These are phyloP conservation scores for Trachythela sp. DNA, from an alignment of 64 coral and sea anemone species.

Conservation along the genomic window DNA sequence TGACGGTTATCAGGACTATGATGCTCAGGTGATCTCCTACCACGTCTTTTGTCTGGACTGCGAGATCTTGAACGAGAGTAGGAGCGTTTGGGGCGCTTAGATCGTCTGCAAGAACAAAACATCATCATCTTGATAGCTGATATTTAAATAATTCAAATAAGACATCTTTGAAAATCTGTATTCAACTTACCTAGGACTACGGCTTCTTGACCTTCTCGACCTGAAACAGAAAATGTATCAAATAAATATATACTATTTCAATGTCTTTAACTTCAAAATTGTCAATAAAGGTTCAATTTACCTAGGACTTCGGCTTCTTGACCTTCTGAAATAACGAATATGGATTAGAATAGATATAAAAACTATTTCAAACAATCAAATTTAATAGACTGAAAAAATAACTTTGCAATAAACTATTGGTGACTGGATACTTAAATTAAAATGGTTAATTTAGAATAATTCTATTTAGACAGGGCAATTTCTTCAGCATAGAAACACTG, in stretches of 20 bases:
- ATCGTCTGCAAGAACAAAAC: slow-evolving; percentile 24
- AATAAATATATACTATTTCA: neutral
- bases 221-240: neutral
- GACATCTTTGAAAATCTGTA: neutral
- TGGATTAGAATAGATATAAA: too few species aligned
- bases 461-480: too few species aligned
- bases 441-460: too few species aligned
- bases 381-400: too few species aligned
- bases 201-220: neutral
- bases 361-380: too few species aligned
- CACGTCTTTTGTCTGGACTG: slow-evolving; percentile 42
- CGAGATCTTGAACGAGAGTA: slow-evolving; percentile 63
- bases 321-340: neutral
- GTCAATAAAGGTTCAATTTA: neutral
- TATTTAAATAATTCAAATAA: neutral
- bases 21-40: neutral
- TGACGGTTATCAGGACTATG: neutral
- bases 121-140: neutral
- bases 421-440: too few species aligned
- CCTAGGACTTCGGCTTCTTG: neutral
- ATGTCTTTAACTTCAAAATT: too few species aligned
- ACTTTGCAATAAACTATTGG: too few species aligned
- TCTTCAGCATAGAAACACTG: too few species aligned
- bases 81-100: slow-evolving; percentile 32
- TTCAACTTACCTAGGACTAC: neutral